These are phyloP conservation scores for Aspiorhynchus laticeps DNA, from an alignment of 2,113 vertebrate species.

Conservation along the genomic window DNA sequence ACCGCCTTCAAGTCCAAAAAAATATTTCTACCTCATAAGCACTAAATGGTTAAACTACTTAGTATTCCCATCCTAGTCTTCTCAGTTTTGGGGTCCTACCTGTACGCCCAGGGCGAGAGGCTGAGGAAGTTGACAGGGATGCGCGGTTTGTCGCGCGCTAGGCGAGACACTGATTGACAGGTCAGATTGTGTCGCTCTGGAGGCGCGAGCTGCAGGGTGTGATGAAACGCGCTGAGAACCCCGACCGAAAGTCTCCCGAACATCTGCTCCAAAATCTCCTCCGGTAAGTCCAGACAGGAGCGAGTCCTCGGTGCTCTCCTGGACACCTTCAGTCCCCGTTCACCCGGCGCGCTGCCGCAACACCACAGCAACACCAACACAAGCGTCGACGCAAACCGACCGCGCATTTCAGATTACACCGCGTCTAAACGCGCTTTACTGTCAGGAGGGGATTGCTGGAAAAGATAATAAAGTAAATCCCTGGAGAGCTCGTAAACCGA, in stretches of 20 bases:
- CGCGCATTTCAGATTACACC: constrained; percentile 61
- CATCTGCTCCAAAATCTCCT: constrained; percentile 92
- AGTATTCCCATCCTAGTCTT: background rate
- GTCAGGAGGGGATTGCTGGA: background rate
- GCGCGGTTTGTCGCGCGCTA: constrained; percentile 70
- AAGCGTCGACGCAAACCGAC: constrained; percentile 56
- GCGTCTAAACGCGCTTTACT: background rate
- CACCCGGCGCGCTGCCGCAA: constrained; percentile 50
- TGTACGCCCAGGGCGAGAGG: constrained; percentile 93
- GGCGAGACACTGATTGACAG: constrained; percentile 77
- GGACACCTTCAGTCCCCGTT: constrained; percentile 62
- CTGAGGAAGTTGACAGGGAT: constrained; percentile 89
- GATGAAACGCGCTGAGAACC: constrained; percentile 91
- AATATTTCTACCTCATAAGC: background rate
- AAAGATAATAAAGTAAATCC: background rate
- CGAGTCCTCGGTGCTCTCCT: constrained; percentile 75
- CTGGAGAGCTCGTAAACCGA: background rate
- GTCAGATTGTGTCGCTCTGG: constrained; percentile 80
- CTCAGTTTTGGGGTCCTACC: constrained; percentile 70
- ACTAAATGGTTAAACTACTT: background rate
- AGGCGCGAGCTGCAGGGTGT: constrained; percentile 89
- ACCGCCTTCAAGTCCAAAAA: too few relatives aligned
- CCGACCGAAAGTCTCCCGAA: constrained; percentile 90
- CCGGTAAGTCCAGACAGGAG: constrained; percentile 84
- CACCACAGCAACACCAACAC: constrained; percentile 57